Conservation (phyloP, 2,888 invertebrate genomes). For the Teleiodes luculella region DNA sequence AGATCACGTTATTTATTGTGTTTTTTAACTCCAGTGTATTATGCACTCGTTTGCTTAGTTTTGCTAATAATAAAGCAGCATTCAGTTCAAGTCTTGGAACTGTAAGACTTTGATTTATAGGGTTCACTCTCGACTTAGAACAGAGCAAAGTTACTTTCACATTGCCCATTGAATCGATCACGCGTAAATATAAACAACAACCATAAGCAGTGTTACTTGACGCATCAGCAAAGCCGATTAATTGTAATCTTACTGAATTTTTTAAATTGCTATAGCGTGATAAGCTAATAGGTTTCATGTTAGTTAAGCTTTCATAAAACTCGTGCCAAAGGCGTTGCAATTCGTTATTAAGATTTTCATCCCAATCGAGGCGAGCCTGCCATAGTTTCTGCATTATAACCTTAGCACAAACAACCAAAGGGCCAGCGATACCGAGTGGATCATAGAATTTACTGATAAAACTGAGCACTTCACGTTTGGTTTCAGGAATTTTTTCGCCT, state of each 20-base stretch:
- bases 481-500: background rate
- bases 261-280: background rate
- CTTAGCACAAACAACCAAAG: constrained; percentile 17
- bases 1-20: too few relatives aligned
- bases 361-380: constrained; percentile 17
- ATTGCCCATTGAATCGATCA: constrained; percentile 12
- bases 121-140: constrained; percentile 12
- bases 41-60: constrained; percentile 15
- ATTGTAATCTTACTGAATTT: background rate
- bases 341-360: constrained; percentile 7
- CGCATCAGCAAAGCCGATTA: constrained; percentile 24
- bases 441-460: constrained; percentile 20
- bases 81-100: constrained; percentile 23
- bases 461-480: constrained; percentile 13
- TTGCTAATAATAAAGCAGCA: constrained; percentile 20
- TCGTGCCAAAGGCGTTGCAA: constrained; percentile 13
- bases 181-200: constrained; percentile 21
- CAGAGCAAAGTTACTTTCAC: constrained; percentile 17
- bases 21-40: constrained; percentile 7
- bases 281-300: constrained; percentile 19
- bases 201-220: constrained; percentile 17
- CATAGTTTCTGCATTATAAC: constrained; percentile 20
- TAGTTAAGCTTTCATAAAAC: constrained; percentile 14
- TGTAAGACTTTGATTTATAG: constrained; percentile 6
- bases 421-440: constrained; percentile 18